Evolutionary conservation across 2,888 invertebrate species (phyloP).

Genomic region (Synanthedon myopaeformis): DNA sequence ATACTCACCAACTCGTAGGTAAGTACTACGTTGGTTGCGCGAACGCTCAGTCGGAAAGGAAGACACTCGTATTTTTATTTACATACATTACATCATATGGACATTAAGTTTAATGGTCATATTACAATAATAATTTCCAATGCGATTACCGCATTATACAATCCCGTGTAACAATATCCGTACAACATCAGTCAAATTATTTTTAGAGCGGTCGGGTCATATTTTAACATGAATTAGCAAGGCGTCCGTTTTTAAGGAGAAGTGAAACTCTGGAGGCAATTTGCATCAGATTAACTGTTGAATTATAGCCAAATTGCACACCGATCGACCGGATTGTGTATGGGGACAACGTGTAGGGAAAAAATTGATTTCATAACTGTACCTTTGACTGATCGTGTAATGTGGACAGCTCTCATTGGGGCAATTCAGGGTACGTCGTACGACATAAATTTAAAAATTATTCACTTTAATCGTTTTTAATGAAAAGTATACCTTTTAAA

Average conservation of each 20-base stretch:
- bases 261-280: constrained; percentile 25
- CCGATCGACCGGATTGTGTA: background rate
- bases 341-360: background rate
- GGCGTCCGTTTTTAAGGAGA: constrained; percentile 3
- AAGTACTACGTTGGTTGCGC: too few species aligned
- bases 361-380: background rate
- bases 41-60: too few species aligned
- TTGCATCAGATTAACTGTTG: constrained; percentile 49
- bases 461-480: too few species aligned
- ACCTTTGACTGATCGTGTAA: background rate
- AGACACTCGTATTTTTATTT: background rate
- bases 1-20: too few species aligned
- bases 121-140: constrained; percentile 18
- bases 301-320: constrained; percentile 41
- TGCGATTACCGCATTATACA: constrained; percentile 20
- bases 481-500: too few species aligned
- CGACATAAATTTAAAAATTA: too few species aligned
- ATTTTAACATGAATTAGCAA: constrained; percentile 20
- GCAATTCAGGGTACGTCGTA: too few species aligned
- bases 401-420: too few species aligned
- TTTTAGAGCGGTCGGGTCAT: constrained; percentile 13
- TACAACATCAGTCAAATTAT: constrained; percentile 16
- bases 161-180: constrained; percentile 12
- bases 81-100: constrained; percentile 13
- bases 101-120: constrained; percentile 15